Percentiles rank a stretch among this genome's conserved stretches.
These are phyloP conservation scores for Caenorhabditis sinica DNA, from an alignment of 2,888 invertebrate species.

Conservation along the genomic window DNA sequence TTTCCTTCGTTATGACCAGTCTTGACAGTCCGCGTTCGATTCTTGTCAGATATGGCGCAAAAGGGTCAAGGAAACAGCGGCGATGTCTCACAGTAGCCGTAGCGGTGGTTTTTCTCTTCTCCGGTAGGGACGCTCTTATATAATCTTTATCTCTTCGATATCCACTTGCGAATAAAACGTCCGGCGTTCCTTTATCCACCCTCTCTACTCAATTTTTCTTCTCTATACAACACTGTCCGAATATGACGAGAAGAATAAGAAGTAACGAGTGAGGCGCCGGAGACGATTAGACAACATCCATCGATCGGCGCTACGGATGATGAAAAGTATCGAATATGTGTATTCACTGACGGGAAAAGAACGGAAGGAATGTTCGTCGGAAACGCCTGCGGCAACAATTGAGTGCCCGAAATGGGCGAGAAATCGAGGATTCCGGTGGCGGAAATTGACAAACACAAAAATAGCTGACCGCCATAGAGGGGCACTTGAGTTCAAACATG, in stretches of 20 bases:
- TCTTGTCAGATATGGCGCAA: slow-evolving; percentile 61
- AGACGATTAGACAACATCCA: slow-evolving; percentile 38
- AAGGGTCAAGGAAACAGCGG: slow-evolving; percentile 67
- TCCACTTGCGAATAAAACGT: slow-evolving; percentile 27
- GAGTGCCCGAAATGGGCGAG: slow-evolving; percentile 60
- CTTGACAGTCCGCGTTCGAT: slow-evolving; percentile 57
- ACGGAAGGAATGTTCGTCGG: slow-evolving; percentile 58
- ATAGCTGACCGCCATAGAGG: slow-evolving; percentile 58
- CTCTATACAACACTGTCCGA: slow-evolving; percentile 39
- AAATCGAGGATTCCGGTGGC: slow-evolving; percentile 62
- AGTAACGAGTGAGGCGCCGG: slow-evolving; percentile 44
- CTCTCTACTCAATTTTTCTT: slow-evolving; percentile 5
- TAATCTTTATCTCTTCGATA: slow-evolving; percentile 54
- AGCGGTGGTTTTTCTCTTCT: slow-evolving; percentile 36
- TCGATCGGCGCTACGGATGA: slow-evolving; percentile 62
- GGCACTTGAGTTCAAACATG: slow-evolving; percentile 68
- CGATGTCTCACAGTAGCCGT: slow-evolving; percentile 29
- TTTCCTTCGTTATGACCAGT: slow-evolving; percentile 48
- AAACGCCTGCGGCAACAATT: slow-evolving; percentile 55
- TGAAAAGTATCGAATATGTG: slow-evolving; percentile 56
- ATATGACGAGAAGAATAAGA: slow-evolving; percentile 41
- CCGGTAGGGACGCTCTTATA: slow-evolving; percentile 49
- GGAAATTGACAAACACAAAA: slow-evolving; percentile 60
- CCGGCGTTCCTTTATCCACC: slow-evolving; percentile 31
- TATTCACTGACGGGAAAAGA: slow-evolving; percentile 35